phyloP scores from a whole-genome alignment of 1,140 invertebrate species.

The Rhynchophorus ferrugineus region DNA sequence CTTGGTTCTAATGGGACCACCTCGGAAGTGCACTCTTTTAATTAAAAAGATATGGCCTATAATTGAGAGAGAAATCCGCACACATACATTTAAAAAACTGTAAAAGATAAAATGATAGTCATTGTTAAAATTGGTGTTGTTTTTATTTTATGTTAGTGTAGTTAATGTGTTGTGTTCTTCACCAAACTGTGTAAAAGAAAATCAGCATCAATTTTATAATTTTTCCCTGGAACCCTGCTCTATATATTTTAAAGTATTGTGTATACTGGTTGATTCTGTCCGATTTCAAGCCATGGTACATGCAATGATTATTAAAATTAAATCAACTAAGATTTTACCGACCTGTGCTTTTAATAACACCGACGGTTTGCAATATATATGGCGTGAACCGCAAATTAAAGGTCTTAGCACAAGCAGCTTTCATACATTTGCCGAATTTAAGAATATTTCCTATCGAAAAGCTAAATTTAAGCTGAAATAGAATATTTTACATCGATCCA shows the following conservation, averaged over 20 bases:
- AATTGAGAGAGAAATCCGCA: no score
- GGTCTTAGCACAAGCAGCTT: neutral
- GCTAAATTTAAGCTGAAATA: slow-evolving; percentile 6
- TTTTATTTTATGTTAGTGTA: neutral
- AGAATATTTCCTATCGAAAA: neutral
- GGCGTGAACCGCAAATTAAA: slow-evolving; percentile 4
- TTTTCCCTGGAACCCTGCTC: slow-evolving; percentile 1
- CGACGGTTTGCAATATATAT: neutral
- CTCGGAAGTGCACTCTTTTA: no score
- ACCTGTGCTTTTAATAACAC: slow-evolving; percentile 5
- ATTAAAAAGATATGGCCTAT: no score
- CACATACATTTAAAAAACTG: no score
- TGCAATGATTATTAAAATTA: slow-evolving; percentile 2
- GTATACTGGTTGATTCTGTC: neutral
- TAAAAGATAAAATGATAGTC: no score
- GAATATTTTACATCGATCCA: slow-evolving; percentile 1
- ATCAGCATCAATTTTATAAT: slow-evolving; percentile 1
- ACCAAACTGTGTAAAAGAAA: slow-evolving; percentile 1
- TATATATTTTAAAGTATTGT: neutral
- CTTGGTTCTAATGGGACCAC: no score
- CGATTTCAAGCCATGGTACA: neutral
- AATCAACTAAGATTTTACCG: neutral
- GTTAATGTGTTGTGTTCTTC: neutral
- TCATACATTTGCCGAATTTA: slow-evolving; percentile 4
- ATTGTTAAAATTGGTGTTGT: no score